A percentile compares a stretch with the other conserved stretches of the same genome.
phyloP scores from a whole-genome alignment of 2,888 invertebrate species.

The Ochropleura plecta region DNA sequence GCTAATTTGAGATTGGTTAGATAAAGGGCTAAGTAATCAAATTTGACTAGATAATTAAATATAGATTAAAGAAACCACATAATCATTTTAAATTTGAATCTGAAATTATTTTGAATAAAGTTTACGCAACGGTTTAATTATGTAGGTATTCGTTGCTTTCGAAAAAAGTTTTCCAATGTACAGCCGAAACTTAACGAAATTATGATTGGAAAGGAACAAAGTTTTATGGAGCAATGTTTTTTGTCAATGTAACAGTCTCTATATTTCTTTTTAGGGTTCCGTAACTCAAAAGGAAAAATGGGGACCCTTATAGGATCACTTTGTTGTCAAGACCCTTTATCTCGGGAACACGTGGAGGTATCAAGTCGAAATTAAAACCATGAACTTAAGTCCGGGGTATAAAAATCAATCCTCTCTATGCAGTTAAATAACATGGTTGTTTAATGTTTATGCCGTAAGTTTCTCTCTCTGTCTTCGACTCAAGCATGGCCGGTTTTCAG shows the following conservation, averaged over 20 bases:
- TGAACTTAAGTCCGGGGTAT: too few relatives aligned
- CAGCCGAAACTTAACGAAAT: conserved; percentile 40
- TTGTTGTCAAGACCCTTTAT: too few relatives aligned
- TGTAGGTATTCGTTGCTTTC: conserved; percentile 15
- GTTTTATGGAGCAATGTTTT: conserved; percentile 12
- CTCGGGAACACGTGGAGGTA: too few relatives aligned
- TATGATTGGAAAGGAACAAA: conserved; percentile 32
- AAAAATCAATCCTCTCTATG: too few relatives aligned
- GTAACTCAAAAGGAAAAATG: too few relatives aligned
- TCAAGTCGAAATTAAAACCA: too few relatives aligned
- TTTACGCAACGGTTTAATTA: conserved; percentile 23
- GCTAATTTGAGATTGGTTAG: not conserved
- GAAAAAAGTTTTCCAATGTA: conserved; percentile 46
- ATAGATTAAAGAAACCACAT: conserved; percentile 24
- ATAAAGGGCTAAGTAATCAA: conserved; percentile 1
- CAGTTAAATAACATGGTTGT: too few relatives aligned
- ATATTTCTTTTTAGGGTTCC: not conserved
- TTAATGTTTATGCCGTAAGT: too few relatives aligned
- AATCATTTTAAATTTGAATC: conserved; percentile 18
- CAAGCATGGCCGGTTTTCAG: too few relatives aligned
- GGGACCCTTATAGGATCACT: too few relatives aligned
- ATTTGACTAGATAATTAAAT: conserved; percentile 18
- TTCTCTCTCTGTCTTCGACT: too few relatives aligned
- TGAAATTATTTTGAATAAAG: conserved; percentile 36
- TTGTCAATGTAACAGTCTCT: not conserved